Conservation (phyloP, 2,888 invertebrate genomes). For the Sacculina carcini region DNA sequence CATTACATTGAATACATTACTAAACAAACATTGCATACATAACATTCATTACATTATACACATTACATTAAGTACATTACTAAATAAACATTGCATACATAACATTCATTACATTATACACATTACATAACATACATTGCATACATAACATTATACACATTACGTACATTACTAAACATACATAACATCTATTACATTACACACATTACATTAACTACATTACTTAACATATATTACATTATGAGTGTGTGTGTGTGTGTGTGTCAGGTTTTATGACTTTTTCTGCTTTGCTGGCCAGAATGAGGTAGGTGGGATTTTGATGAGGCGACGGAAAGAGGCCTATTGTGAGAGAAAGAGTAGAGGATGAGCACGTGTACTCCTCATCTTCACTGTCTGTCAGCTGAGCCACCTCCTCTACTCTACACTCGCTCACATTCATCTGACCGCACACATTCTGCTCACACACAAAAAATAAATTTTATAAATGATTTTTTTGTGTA, state of each 20-base stretch:
- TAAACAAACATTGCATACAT: too few relatives aligned
- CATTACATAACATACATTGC: too few relatives aligned
- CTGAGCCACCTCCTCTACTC: constrained; percentile 82
- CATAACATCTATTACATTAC: background rate
- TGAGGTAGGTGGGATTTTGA: constrained; percentile 72
- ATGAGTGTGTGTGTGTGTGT: background rate
- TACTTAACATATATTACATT: too few relatives aligned
- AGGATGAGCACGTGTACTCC: constrained; percentile 34
- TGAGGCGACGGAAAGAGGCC: constrained; percentile 75
- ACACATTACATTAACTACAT: background rate
- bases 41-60: too few relatives aligned
- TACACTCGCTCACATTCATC: constrained; percentile 79
- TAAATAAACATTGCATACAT: constrained; percentile 1
- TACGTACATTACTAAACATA: too few relatives aligned
- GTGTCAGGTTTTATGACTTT: constrained; percentile 42
- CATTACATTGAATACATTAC: too few relatives aligned
- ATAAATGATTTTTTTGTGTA: too few relatives aligned
- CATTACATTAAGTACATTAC: too few relatives aligned
- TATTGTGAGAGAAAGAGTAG: constrained; percentile 40
- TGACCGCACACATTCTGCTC: constrained; percentile 87
- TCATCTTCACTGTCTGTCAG: constrained; percentile 75
- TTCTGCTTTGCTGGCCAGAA: constrained; percentile 74
- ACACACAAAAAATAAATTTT: too few relatives aligned
- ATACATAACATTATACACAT: too few relatives aligned
- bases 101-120: background rate